Evolutionary conservation across 2,113 vertebrate species (phyloP), one percentile per base, ranked within the genome.

Genomic region (Alosa alosa): DNA sequence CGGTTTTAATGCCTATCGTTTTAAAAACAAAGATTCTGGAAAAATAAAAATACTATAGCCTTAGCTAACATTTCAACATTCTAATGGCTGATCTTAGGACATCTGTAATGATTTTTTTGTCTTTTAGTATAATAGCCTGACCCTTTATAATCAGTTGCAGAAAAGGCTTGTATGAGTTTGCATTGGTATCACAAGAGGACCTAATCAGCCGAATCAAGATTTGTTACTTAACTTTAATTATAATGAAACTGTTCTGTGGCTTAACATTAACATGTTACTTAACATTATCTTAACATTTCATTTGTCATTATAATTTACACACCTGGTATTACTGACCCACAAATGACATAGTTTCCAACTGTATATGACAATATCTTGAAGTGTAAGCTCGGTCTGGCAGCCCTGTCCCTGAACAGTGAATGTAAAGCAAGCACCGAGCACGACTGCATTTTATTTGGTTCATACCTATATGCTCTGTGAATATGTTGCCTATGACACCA

Each of bases 31-130:
- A 64, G 8, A 36, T 36, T 78, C 36, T 6, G 72, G 31, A 78
- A 68, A 78, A 39, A 78, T 39, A 78, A 15, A 78, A 78, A 78
- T 39, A 1, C 25, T 2, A 78, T 82, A 90, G 82, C 84, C 84
- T 68, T 31, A 78, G 72, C 13, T 41, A 39, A 78, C 36, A 10
- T 39, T 15, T 36, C 31, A 78, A 13, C 55, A 55, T 72, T 72
- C 10, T 78, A 39, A 78, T 15, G 10, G 3, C 13, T 78, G 68
- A 78, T 4, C 25, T 39, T 11, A 39, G 10, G 72, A 17, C 13
- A 13, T 78, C 72, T 39, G 31, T 11, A 36, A 41, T 78, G 9
- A 57, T 13, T 31, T 25, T 25, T 3, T 17, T 13, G 72, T 15
- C 11, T 78, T 17, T 36, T 31, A 17, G 72, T 22, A 78, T 13